These are phyloP conservation scores for Scomberomorus guttatus DNA, from an alignment of 2,797 vertebrate genomes.

Conservation along the genomic window DNA sequence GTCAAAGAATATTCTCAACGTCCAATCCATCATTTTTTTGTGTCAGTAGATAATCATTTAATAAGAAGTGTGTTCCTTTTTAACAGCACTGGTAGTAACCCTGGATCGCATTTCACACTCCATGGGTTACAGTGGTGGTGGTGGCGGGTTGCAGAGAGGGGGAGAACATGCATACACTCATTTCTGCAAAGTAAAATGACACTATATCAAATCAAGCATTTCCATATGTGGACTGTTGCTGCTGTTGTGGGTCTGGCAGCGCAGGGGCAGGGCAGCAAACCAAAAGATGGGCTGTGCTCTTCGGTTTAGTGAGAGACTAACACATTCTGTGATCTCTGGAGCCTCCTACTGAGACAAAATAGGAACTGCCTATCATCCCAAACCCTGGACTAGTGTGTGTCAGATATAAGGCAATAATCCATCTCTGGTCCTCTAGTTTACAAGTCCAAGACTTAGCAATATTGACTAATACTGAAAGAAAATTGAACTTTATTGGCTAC, in stretches of 20 bases:
- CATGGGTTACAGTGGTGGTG: constrained; percentile 84
- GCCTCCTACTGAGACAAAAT: constrained; percentile 90
- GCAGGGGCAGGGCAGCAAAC: constrained; percentile 62
- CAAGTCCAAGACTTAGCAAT: constrained; percentile 10
- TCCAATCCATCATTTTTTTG: constrained; percentile 71
- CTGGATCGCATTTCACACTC: constrained; percentile 94
- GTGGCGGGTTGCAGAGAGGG: constrained; percentile 60
- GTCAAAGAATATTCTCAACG: constrained; percentile 28
- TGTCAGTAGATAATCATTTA: constrained; percentile 92
- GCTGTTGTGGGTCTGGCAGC: constrained; percentile 66
- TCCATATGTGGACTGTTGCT: constrained; percentile 97
- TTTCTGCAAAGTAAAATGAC: constrained; percentile 99
- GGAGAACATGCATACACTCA: constrained; percentile 91
- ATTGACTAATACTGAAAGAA: constrained; percentile 23
- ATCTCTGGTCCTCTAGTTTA: constrained; percentile 9
- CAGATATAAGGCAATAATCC: constrained; percentile 1
- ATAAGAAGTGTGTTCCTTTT: constrained; percentile 91
- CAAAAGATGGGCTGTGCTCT: constrained; percentile 61
- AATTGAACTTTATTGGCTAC: constrained; percentile 18
- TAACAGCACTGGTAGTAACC: constrained; percentile 91
- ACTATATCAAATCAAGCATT: constrained; percentile 99
- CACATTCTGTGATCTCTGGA: constrained; percentile 85
- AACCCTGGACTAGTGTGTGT: background rate
- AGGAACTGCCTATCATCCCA: constrained; percentile 50
- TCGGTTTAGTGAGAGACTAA: constrained; percentile 1